Evolutionary conservation across 2,888 invertebrate genomes (phyloP).

Genomic region (Leptinotarsa rubiginosa): DNA sequence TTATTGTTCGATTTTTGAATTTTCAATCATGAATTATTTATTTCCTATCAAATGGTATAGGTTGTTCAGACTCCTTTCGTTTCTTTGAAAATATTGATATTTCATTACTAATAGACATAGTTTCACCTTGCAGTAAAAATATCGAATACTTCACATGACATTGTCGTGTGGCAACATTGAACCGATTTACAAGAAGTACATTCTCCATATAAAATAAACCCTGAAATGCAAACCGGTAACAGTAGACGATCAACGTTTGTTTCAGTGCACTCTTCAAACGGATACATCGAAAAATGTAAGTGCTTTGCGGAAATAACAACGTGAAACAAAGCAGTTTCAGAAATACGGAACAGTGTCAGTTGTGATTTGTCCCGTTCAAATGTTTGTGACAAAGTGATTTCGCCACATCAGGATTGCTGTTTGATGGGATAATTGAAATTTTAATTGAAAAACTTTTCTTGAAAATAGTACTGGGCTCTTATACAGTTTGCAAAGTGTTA

Average conservation of each 20-base stretch:
- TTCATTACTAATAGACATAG: not conserved
- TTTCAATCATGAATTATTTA: too few relatives aligned
- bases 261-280: conserved; percentile 22
- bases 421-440: not conserved
- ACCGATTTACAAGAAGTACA: conserved; percentile 17
- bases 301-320: conserved; percentile 34
- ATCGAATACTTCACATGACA: conserved; percentile 5
- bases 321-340: conserved; percentile 32
- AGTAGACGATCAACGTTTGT: conserved; percentile 36
- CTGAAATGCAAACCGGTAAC: conserved; percentile 32
- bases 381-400: conserved; percentile 19
- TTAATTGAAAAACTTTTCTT: not conserved
- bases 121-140: conserved; percentile 15
- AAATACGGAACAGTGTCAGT: conserved; percentile 42
- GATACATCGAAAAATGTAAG: conserved; percentile 36
- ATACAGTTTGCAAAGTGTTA: too few relatives aligned
- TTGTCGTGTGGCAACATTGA: conserved; percentile 19
- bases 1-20: too few relatives aligned
- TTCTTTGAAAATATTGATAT: not conserved
- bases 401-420: not conserved
- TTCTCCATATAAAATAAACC: conserved; percentile 36
- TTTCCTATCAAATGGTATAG: too few relatives aligned
- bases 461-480: not conserved
- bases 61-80: not conserved
- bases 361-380: conserved; percentile 29